These are phyloP conservation scores for Chamaetylas fuelleborni DNA, from an alignment of 2,113 vertebrate species.

Conservation along the genomic window DNA sequence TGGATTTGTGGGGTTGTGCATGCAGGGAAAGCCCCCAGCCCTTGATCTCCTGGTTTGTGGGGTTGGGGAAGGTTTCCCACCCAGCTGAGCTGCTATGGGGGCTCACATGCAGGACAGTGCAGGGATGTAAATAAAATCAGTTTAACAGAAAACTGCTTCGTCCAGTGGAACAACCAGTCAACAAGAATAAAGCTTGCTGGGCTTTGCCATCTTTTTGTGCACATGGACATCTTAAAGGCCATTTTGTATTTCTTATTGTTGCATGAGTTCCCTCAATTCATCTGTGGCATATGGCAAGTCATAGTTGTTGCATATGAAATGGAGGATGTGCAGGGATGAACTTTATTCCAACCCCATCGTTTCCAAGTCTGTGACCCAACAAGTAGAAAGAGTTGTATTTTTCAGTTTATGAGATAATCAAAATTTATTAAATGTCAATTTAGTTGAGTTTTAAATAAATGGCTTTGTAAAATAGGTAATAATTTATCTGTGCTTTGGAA, in stretches of 20 bases:
- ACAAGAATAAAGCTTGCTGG: neutral
- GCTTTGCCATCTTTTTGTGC: neutral
- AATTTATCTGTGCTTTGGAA: neutral
- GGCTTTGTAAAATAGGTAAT: neutral
- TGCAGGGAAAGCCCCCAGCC: neutral
- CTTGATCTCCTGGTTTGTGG: neutral
- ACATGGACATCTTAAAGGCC: accelerated
- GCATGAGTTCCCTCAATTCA: neutral
- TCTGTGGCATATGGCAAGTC: neutral
- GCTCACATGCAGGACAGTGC: accelerated
- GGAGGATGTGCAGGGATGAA: neutral
- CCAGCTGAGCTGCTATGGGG: accelerated
- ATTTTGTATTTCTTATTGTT: neutral
- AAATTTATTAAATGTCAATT: neutral
- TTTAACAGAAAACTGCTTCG: neutral
- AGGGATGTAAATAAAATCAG: neutral
- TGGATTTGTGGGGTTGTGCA: neutral
- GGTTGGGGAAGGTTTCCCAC: neutral
- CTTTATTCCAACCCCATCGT: neutral
- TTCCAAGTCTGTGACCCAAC: neutral
- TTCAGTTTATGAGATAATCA: neutral
- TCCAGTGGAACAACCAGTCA: neutral
- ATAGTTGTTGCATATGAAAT: accelerated
- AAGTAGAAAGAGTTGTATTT: neutral
- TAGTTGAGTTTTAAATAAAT: neutral